Evolutionary conservation across 1,140 invertebrate genomes (phyloP).

Genomic region (Vanessa atalanta): DNA sequence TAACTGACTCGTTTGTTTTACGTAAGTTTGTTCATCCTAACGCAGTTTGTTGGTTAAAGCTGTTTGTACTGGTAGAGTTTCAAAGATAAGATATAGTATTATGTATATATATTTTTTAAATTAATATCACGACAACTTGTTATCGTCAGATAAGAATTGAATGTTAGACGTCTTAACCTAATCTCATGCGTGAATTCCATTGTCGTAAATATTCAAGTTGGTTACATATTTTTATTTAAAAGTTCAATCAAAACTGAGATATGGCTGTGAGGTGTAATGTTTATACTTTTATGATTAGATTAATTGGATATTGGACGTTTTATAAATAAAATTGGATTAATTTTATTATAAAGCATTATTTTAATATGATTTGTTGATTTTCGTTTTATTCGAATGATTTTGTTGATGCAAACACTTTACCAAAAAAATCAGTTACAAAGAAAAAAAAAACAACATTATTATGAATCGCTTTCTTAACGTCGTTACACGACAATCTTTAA

Average conservation of each 20-base stretch:
- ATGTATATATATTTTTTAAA: constrained; percentile 46
- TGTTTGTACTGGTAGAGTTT: constrained; percentile 56
- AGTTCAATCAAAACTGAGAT: constrained; percentile 60
- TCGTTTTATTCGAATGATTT: not conserved
- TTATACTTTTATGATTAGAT: not conserved
- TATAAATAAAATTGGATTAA: not conserved
- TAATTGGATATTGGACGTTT: not conserved
- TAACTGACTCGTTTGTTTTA: constrained; percentile 13
- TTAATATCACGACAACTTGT: constrained; percentile 60
- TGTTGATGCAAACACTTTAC: constrained; percentile 2
- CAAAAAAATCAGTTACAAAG: constrained; percentile 6
- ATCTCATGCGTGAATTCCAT: constrained; percentile 50
- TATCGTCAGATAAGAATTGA: constrained; percentile 58
- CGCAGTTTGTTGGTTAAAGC: constrained; percentile 39
- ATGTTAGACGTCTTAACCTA: constrained; percentile 48
- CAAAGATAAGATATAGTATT: constrained; percentile 70
- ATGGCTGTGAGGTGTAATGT: constrained; percentile 46
- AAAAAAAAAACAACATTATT: not conserved
- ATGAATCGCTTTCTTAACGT: not conserved
- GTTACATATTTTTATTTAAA: constrained; percentile 39
- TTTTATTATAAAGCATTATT: too few relatives aligned
- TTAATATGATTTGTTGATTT: too few relatives aligned
- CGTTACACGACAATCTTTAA: not conserved
- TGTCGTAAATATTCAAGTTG: constrained; percentile 45
- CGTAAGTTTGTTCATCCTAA: constrained; percentile 19